Evolutionary conservation across 2,797 vertebrate species (phyloP), one percentile per base, ranked within the genome.

Genomic region (Phrynocephalus guinanensis): DNA sequence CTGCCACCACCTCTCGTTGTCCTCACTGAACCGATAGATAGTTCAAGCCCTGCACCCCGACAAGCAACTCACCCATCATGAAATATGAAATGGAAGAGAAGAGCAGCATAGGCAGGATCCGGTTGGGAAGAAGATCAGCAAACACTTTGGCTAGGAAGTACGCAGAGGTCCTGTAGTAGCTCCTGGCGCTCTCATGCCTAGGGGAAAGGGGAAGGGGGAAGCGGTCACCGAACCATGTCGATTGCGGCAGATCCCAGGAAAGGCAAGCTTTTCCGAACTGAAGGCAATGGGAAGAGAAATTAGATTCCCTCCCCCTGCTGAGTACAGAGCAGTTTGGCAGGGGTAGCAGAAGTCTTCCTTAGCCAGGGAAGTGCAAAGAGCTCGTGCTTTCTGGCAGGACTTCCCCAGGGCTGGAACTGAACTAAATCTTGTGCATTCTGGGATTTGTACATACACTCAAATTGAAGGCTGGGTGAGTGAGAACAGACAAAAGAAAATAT

Each of bases 91-190:
- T 97, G 87, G 94, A 90, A 48, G 96, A 96, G 93, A 97, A 97
- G 20, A 96, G 11, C 60, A 97, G 82, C 86, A 97, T 95, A 6
- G 97, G 97, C 10, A 98, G 72, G 68, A 97, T 95, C 79, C 97
- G 97, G 93, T 98, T 97, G 15, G 97, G 97, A 30, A 98, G 83
- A 88, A 97, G 95, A 88, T 98, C 97, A n/a, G 96, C 96, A 79
- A 97, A 96, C 87, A 98, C 92, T 95, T 98, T 98, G 81, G 97
- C 97, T 85, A 98, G 95, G 95, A 97, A 98, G 94, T 97, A 98
- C 67, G 97, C 97, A 0, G 97, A 98, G 0, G 97, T 98, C 10
- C 97, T 97, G 77, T 98, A 98, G 92, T 97, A 98, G 11, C 97
- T 97, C 10, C 97, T 96, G 73, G 97, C 95, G 93, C 97, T 98